These are phyloP conservation scores for Tipula helvola DNA, from an alignment of 2,888 invertebrate genomes.

Conservation along the genomic window DNA sequence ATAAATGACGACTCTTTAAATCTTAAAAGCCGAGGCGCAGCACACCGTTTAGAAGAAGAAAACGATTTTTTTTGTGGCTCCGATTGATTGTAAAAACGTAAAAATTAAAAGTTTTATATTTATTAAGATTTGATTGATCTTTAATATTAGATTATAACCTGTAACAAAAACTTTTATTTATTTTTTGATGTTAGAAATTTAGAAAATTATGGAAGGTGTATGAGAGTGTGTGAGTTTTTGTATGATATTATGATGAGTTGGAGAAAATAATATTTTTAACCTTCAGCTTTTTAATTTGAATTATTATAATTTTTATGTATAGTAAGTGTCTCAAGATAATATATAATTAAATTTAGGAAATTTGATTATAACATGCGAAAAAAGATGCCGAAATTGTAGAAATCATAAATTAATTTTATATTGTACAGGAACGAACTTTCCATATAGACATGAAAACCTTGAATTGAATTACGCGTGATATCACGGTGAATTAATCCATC, in stretches of 20 bases:
- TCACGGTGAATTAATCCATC: neutral
- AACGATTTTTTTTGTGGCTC: neutral
- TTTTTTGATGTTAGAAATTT: neutral
- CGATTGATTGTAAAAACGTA: neutral
- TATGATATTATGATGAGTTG: neutral
- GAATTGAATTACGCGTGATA: neutral
- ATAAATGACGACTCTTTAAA: neutral
- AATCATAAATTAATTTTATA: neutral
- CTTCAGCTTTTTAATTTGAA: neutral
- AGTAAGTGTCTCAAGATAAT: neutral
- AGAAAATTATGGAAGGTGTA: neutral
- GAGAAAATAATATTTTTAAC: neutral
- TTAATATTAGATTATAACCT: neutral
- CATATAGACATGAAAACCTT: neutral
- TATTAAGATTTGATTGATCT: neutral
- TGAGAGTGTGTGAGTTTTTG: neutral
- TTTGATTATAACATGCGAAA: neutral
- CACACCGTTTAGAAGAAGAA: neutral
- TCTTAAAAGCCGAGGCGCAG: neutral
- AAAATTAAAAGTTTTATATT: neutral
- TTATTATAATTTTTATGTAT: neutral
- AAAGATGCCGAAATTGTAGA: neutral
- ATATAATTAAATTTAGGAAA: neutral
- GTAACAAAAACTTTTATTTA: neutral
- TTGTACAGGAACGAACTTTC: neutral